Evolutionary conservation across 2,113 vertebrate species (phyloP).

Genomic region (Cavia aperea): DNA sequence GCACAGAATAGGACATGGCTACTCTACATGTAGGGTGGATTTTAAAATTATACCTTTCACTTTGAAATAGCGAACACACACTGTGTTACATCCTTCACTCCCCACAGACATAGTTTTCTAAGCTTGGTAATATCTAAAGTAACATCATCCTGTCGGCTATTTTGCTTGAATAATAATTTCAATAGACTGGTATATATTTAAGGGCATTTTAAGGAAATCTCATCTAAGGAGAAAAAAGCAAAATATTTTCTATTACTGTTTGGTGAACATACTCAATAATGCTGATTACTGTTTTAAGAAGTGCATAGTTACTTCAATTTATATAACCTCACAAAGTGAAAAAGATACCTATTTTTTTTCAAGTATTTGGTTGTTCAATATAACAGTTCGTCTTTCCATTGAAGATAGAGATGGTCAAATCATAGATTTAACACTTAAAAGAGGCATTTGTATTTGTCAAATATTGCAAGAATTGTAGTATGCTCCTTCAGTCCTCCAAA

Average conservation of each 20-base stretch:
- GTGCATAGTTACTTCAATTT: background rate
- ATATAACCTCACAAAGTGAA: background rate
- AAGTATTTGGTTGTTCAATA: background rate
- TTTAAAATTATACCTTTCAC: background rate
- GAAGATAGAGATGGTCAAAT: background rate
- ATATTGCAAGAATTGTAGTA: background rate
- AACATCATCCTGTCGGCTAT: accelerated
- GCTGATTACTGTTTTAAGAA: background rate
- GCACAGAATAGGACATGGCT: background rate
- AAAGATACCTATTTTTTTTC: background rate
- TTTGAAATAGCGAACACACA: background rate
- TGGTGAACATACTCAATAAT: background rate
- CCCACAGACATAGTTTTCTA: background rate
- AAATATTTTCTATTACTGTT: background rate
- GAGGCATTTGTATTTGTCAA: background rate
- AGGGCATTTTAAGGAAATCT: background rate
- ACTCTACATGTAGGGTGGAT: background rate
- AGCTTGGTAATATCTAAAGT: accelerated
- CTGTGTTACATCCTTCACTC: accelerated
- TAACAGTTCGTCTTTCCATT: background rate
- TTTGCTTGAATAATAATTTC: background rate
- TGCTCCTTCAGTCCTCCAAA: background rate
- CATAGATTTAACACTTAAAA: background rate
- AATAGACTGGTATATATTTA: background rate
- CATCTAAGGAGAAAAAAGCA: background rate